Percentiles rank a stretch among this genome's conserved stretches.
Evolutionary conservation across 2,888 invertebrate genomes (phyloP).

Genomic region (Zygothrica quintamaculata): DNA sequence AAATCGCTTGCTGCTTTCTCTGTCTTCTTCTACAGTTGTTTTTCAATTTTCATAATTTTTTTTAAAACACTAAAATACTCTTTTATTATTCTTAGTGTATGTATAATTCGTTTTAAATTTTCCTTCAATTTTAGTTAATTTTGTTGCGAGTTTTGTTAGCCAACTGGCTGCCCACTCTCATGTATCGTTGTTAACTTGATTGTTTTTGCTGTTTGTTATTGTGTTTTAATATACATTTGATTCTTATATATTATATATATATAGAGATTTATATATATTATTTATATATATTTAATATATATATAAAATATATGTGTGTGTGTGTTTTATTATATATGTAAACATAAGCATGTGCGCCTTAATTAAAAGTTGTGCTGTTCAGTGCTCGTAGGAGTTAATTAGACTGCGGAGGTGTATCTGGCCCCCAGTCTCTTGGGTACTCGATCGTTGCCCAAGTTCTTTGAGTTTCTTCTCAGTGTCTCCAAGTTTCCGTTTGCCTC

Average conservation of each 20-base stretch:
- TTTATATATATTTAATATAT: conserved; percentile 18
- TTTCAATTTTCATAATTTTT: too few relatives aligned
- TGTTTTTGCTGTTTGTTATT: conserved; percentile 53
- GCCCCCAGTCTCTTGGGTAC: conserved; percentile 18
- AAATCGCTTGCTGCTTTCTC: too few relatives aligned
- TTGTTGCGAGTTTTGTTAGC: conserved; percentile 8
- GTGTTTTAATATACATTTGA: conserved; percentile 55
- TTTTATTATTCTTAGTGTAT: too few relatives aligned
- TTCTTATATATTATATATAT: conserved; percentile 29
- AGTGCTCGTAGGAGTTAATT: conserved; percentile 73
- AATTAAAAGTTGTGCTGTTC: conserved; percentile 59
- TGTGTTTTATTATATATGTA: too few relatives aligned
- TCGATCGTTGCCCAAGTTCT: background rate
- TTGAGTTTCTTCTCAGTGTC: conserved; percentile 7
- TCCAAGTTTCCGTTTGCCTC: conserved; percentile 9
- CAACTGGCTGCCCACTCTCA: conserved; percentile 53
- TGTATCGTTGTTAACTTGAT: conserved; percentile 40
- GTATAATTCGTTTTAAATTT: background rate
- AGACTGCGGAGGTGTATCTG: conserved; percentile 71
- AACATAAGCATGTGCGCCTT: conserved; percentile 55
- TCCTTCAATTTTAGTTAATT: conserved; percentile 3
- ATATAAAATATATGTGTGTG: conserved; percentile 5
- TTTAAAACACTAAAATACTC: too few relatives aligned
- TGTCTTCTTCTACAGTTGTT: too few relatives aligned
- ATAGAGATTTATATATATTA: conserved; percentile 10